Evolutionary conservation across 2,113 vertebrate genomes (phyloP).

Genomic region (Kryptolebias marmoratus): DNA sequence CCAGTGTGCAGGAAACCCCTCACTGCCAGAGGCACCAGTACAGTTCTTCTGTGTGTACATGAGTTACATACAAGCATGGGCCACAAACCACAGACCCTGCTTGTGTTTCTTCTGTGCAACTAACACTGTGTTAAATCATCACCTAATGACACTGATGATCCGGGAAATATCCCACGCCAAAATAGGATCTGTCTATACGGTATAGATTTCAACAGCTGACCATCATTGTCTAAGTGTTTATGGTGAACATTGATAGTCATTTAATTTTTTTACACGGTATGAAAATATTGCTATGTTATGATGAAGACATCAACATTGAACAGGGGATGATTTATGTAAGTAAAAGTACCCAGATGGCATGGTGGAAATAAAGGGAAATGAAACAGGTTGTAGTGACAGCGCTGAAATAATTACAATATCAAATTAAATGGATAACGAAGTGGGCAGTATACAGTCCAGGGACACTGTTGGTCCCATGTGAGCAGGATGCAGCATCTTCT

Average conservation of each 20-base stretch:
- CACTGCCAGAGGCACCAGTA: background rate
- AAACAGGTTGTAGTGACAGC: too few relatives aligned
- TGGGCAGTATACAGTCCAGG: too few relatives aligned
- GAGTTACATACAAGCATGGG: slow-evolving; percentile 1
- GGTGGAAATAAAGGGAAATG: too few relatives aligned
- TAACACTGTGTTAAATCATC: slow-evolving; percentile 51
- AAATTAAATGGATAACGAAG: too few relatives aligned
- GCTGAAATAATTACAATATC: too few relatives aligned
- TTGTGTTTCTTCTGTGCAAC: slow-evolving; percentile 43
- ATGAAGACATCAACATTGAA: slow-evolving; percentile 10
- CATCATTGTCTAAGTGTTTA: slow-evolving; percentile 37
- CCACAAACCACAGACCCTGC: slow-evolving; percentile 9
- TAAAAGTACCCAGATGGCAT: too few relatives aligned
- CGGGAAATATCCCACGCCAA: slow-evolving; percentile 23
- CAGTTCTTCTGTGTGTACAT: slow-evolving; percentile 9
- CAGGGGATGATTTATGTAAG: too few relatives aligned
- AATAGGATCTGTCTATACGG: slow-evolving; percentile 31
- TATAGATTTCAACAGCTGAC: slow-evolving; percentile 20
- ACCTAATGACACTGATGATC: slow-evolving; percentile 30
- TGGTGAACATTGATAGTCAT: slow-evolving; percentile 25
- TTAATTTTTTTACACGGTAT: background rate
- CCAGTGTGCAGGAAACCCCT: slow-evolving; percentile 13
- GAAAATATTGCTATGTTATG: background rate
- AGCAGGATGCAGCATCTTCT: too few relatives aligned
- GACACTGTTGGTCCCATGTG: too few relatives aligned